Evolutionary conservation across 2,797 vertebrate genomes (phyloP).

Genomic region (Paedocypris micromegethes): DNA sequence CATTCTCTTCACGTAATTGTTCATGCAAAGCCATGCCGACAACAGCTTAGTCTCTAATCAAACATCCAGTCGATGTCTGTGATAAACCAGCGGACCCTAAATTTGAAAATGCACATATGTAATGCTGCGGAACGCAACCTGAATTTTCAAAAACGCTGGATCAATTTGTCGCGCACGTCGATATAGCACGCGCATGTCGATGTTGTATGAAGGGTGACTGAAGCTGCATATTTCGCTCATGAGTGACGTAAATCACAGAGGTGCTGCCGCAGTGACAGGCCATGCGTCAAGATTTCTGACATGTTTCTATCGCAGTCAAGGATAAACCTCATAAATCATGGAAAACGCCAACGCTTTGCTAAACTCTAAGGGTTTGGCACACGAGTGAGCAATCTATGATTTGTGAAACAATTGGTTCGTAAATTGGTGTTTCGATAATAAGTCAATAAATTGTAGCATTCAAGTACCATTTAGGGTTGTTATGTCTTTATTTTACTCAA

Average conservation of each 20-base stretch:
- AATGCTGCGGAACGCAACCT: slow-evolving; percentile 6
- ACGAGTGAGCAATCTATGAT: too few relatives aligned
- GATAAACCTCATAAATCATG: too few relatives aligned
- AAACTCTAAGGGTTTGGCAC: too few relatives aligned
- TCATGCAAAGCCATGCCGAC: slow-evolving; percentile 18
- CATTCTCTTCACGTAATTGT: slow-evolving; percentile 11
- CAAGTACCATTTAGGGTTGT: too few relatives aligned
- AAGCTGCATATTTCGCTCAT: slow-evolving; percentile 14
- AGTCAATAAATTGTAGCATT: too few relatives aligned
- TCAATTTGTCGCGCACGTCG: not conserved
- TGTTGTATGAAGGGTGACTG: slow-evolving; percentile 6
- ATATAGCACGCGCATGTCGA: not conserved
- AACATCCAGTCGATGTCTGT: slow-evolving; percentile 15
- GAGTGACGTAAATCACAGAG: slow-evolving; percentile 9
- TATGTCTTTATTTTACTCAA: too few relatives aligned
- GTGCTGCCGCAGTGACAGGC: not conserved
- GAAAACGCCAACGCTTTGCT: too few relatives aligned
- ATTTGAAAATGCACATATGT: slow-evolving; percentile 2
- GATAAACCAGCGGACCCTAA: slow-evolving; percentile 15
- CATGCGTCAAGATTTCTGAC: too few relatives aligned
- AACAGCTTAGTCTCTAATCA: slow-evolving; percentile 17
- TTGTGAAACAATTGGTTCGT: too few relatives aligned
- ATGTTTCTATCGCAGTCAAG: too few relatives aligned
- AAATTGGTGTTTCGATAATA: too few relatives aligned
- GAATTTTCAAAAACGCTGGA: slow-evolving; percentile 6